Evolutionary conservation across 2,113 vertebrate genomes (phyloP), one percentile per base, ranked within the genome.

Genomic region (Alethe diademata): DNA sequence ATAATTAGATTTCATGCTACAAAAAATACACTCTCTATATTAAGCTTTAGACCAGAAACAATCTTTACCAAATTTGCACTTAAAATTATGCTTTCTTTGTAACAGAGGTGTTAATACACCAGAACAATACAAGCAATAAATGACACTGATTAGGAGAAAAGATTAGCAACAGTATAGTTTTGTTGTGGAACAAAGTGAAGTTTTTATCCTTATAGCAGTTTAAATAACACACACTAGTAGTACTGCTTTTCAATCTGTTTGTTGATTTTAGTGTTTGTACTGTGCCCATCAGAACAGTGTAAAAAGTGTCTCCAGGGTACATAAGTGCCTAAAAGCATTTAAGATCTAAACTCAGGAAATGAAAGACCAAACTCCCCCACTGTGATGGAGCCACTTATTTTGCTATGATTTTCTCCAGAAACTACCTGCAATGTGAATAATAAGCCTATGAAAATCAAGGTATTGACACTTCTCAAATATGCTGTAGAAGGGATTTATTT

Each of bases 311-410:
- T 97, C 94, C 76, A 88, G 90, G 69, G 93, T 88, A 81, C 2
- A 0, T 40, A 86, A 94, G 61, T 92, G 75, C 90, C 90, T 96
- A 95, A 95, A 94, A 94, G 69, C 90, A 92, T 96, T 95, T 89
- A 92, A 92, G 57, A 91, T 94, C 91, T 86, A 95, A 96, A 94
- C 92, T 94, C 95, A 96, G 94, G 95, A 92, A 94, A 93, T 93
- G 94, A 97, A 96, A 94, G 95, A 93, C 95, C 86, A 88, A 85
- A 66, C 62, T 66, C 79, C 67, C 92, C 92, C 65, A 91, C 92
- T 96, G 96, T 96, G 94, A 95, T 67, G 84, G 95, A 94, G 89
- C 67, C 86, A 90, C 86, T 95, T 94, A 92, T 93, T 97, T 97
- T 0, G 1, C 80, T 95, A 96, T 64, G 80, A 84, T 95, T 96